Conservation (phyloP, 2,888 invertebrate genomes). For the Camptogramma bilineatum region DNA sequence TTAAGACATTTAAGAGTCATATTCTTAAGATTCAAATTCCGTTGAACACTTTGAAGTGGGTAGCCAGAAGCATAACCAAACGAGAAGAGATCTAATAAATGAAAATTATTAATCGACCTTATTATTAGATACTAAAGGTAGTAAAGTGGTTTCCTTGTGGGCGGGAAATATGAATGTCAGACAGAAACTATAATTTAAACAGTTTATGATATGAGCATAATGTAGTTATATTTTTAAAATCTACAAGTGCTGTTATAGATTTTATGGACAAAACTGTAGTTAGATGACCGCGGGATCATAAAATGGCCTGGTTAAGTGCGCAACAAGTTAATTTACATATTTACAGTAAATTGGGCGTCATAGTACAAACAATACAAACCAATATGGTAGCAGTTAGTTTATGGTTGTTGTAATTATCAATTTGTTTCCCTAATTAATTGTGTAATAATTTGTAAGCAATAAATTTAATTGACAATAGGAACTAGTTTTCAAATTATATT, state of each 20-base stretch:
- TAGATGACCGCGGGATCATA: not conserved
- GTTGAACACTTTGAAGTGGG: too few species aligned
- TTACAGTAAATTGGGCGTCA: constrained; percentile 6
- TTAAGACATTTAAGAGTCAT: too few species aligned
- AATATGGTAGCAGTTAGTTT: not conserved
- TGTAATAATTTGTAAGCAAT: constrained; percentile 8
- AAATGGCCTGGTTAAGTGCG: constrained; percentile 2
- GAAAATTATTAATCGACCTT: too few species aligned
- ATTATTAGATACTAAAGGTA: too few species aligned
- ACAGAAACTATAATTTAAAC: not conserved
- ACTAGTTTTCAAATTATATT: not conserved
- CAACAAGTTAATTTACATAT: constrained; percentile 15
- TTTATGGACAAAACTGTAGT: constrained; percentile 8
- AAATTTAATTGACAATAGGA: constrained; percentile 26
- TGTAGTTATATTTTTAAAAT: not conserved
- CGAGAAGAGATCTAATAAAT: too few species aligned
- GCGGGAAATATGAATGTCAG: not conserved
- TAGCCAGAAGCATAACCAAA: too few species aligned
- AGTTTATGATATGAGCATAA: not conserved
- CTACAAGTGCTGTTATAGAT: not conserved
- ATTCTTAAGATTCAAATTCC: too few species aligned
- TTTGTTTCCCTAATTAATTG: not conserved
- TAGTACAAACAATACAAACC: constrained; percentile 1
- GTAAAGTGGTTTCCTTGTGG: too few species aligned
- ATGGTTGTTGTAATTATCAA: constrained; percentile 12